A percentile compares a stretch with the other conserved stretches of the same genome.
phyloP scores from a whole-genome alignment of 2,797 vertebrate genomes.

The Coilia nasus region DNA sequence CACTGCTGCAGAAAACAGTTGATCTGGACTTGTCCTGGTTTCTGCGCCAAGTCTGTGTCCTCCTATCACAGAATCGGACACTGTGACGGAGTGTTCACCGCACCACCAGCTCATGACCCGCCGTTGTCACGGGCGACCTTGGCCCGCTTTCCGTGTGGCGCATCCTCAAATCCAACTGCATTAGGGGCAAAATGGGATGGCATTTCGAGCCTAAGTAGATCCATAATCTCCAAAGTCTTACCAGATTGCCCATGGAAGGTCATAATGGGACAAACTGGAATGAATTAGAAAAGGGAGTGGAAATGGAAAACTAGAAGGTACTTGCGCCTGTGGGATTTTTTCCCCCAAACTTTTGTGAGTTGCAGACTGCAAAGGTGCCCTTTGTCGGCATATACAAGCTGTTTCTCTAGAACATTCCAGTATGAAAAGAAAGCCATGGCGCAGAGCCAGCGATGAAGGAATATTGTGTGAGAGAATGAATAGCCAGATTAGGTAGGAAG shows the following conservation, averaged over 20 bases:
- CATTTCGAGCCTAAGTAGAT: slow-evolving; percentile 33
- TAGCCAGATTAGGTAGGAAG: background rate
- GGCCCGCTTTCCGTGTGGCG: slow-evolving; percentile 18
- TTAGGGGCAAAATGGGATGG: slow-evolving; percentile 26
- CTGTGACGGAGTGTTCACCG: background rate
- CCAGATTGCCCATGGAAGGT: slow-evolving; percentile 16
- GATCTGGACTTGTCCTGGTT: slow-evolving; percentile 18
- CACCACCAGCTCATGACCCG: background rate
- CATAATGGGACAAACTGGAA: slow-evolving; percentile 1
- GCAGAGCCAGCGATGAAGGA: background rate
- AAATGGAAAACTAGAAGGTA: background rate
- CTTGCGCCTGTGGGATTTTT: background rate
- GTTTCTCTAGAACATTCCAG: background rate
- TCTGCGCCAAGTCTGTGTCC: background rate
- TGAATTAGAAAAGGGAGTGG: slow-evolving; percentile 4
- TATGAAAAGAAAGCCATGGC: background rate
- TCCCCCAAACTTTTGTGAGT: background rate
- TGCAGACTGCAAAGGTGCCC: slow-evolving; percentile 1
- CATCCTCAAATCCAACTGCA: slow-evolving; percentile 31
- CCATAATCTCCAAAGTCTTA: slow-evolving; percentile 30
- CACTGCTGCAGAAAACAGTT: background rate
- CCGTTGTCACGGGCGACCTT: slow-evolving; percentile 17
- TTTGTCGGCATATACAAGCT: background rate
- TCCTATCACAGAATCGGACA: slow-evolving; percentile 10
- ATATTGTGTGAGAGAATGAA: background rate